phyloP scores from a whole-genome alignment of 2,113 vertebrate species.

The Rostratula benghalensis region DNA sequence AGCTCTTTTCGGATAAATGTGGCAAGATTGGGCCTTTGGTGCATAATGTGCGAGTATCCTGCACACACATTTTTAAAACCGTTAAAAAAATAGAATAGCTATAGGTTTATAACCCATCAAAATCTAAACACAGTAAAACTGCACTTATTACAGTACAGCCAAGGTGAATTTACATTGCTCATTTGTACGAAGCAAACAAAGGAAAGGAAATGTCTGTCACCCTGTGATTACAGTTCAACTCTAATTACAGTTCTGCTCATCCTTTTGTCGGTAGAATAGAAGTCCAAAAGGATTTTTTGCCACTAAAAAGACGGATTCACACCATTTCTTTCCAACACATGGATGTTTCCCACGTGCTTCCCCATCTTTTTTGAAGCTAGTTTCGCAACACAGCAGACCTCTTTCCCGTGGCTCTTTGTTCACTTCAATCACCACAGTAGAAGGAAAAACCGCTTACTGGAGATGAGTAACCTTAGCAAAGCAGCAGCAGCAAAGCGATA shows the following conservation, averaged over 20 bases:
- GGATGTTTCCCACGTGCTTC: background rate
- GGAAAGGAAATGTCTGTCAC: background rate
- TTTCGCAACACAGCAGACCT: background rate
- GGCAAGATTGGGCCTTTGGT: slow-evolving; percentile 45
- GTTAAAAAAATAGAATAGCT: slow-evolving; percentile 62
- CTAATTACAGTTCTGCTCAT: background rate
- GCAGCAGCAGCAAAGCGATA: slow-evolving; percentile 50
- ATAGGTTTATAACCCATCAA: background rate
- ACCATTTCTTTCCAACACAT: background rate
- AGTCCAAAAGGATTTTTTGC: background rate
- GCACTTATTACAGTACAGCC: background rate
- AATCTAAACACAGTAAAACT: slow-evolving; percentile 31
- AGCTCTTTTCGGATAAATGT: background rate
- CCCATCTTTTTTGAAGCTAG: background rate
- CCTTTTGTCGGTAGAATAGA: background rate
- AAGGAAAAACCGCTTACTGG: background rate
- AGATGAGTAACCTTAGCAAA: slow-evolving; percentile 32
- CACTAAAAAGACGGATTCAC: slow-evolving; percentile 6
- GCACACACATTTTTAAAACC: slow-evolving; percentile 5
- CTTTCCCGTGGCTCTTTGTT: background rate
- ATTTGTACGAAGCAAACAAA: slow-evolving; percentile 24
- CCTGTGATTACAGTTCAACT: background rate
- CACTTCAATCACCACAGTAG: background rate
- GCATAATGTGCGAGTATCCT: background rate
- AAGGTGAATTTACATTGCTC: background rate